Conservation (phyloP, 2,888 invertebrate genomes). For the Trileptium ribeirensis region DNA sequence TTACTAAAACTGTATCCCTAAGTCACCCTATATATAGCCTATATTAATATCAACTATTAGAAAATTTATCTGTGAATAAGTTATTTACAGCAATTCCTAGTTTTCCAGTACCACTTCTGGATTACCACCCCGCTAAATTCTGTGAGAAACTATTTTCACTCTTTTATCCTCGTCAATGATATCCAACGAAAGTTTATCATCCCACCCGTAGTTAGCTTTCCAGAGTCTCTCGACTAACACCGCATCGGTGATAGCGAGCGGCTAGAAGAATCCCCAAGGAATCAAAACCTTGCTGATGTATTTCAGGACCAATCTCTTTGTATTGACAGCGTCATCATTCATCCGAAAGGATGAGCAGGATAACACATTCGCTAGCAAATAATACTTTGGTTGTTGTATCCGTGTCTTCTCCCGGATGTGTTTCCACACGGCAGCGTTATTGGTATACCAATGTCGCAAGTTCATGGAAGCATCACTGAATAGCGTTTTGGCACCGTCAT, state of each 20-base stretch:
- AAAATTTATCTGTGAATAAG: no score
- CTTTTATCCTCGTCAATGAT: background rate
- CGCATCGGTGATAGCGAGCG: slow-evolving; percentile 31
- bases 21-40: no score
- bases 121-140: no score
- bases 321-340: background rate
- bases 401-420: slow-evolving; percentile 12
- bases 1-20: no score
- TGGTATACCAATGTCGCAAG: slow-evolving; percentile 22
- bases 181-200: slow-evolving; percentile 32
- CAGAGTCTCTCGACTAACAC: slow-evolving; percentile 41
- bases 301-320: slow-evolving; percentile 33
- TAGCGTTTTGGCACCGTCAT: slow-evolving; percentile 24
- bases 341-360: background rate
- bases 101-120: no score
- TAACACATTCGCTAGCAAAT: background rate
- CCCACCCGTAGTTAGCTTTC: slow-evolving; percentile 37
- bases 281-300: slow-evolving; percentile 34
- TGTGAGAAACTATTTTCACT: no score
- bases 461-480: slow-evolving; percentile 26
- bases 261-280: slow-evolving; percentile 35
- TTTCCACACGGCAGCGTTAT: background rate
- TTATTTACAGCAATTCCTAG: no score
- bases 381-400: no score
- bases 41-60: no score